Evolutionary conservation across 1,140 invertebrate genomes (phyloP).

Genomic region (Galleria mellonella): DNA sequence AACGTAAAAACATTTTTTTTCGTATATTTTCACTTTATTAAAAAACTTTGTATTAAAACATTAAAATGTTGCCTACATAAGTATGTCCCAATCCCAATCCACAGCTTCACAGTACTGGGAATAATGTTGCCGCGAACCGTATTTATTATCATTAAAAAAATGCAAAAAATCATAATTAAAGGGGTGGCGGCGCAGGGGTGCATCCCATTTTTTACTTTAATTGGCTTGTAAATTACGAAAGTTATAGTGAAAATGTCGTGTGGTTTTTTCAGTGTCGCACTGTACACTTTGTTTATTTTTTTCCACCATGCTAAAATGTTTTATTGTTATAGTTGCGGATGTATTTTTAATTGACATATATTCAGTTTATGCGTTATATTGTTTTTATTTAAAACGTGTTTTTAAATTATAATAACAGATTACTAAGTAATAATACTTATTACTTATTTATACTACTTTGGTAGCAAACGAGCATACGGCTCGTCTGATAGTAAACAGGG

Average conservation of each 20-base stretch:
- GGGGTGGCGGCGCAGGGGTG: slow-evolving; percentile 50
- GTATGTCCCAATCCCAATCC: not conserved
- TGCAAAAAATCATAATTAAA: slow-evolving; percentile 68
- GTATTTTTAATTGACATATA: not conserved
- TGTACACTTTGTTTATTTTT: slow-evolving; percentile 9
- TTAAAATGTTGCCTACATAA: not conserved
- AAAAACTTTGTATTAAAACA: no score
- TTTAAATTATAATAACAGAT: no score
- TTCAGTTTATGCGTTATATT: no score
- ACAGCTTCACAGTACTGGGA: not conserved
- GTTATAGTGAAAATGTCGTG: slow-evolving; percentile 53
- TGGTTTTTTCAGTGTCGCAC: slow-evolving; percentile 27
- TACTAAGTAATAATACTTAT: no score
- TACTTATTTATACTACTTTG: no score
- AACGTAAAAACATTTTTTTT: no score
- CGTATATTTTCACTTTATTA: no score
- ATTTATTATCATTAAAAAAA: slow-evolving; percentile 69
- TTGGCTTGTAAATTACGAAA: slow-evolving; percentile 69
- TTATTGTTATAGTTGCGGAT: not conserved
- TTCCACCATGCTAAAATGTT: not conserved
- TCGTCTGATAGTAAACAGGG: no score
- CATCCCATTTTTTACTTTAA: slow-evolving; percentile 69
- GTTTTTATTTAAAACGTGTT: no score
- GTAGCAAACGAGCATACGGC: no score
- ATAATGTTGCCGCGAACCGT: slow-evolving; percentile 16